A percentile compares a stretch with the other conserved stretches of the same genome.
phyloP scores from a whole-genome alignment of 2,113 vertebrate genomes.

The Boleophthalmus pectinirostris region DNA sequence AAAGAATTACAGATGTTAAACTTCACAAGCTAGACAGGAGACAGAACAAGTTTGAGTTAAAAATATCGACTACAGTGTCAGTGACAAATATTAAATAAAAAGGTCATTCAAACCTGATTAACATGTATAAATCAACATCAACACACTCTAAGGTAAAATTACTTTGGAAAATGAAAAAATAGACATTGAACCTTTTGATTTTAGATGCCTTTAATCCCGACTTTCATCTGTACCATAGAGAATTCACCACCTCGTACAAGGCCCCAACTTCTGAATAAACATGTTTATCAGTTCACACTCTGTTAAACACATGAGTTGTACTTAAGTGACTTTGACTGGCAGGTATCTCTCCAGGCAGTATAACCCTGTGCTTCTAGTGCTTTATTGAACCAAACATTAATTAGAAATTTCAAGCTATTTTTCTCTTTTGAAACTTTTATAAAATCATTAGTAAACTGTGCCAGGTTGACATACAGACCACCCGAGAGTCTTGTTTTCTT shows the following conservation, averaged over 20 bases:
- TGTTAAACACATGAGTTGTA: constrained; percentile 1
- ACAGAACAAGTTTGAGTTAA: background rate
- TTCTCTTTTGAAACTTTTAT: background rate
- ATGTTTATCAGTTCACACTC: constrained; percentile 5
- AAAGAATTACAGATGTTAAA: background rate
- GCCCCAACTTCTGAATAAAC: background rate
- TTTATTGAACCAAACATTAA: constrained; percentile 7
- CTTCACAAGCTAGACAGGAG: background rate
- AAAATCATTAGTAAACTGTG: background rate
- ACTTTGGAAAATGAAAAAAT: background rate
- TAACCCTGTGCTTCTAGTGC: background rate
- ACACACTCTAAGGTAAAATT: background rate
- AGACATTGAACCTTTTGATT: background rate
- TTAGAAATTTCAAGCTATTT: background rate
- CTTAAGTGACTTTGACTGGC: constrained; percentile 1
- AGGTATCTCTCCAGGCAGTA: constrained; percentile 5
- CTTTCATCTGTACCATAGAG: background rate
- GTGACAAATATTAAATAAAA: background rate
- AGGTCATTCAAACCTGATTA: background rate
- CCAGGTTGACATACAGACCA: background rate
- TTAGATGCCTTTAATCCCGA: background rate
- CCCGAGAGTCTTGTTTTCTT: background rate
- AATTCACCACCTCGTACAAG: background rate
- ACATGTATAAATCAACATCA: background rate
- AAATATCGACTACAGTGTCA: background rate